A percentile compares a stretch with the other conserved stretches of the same genome.
Conservation (phyloP, 2,888 invertebrate genomes). For the Brachylomia viminalis region DNA sequence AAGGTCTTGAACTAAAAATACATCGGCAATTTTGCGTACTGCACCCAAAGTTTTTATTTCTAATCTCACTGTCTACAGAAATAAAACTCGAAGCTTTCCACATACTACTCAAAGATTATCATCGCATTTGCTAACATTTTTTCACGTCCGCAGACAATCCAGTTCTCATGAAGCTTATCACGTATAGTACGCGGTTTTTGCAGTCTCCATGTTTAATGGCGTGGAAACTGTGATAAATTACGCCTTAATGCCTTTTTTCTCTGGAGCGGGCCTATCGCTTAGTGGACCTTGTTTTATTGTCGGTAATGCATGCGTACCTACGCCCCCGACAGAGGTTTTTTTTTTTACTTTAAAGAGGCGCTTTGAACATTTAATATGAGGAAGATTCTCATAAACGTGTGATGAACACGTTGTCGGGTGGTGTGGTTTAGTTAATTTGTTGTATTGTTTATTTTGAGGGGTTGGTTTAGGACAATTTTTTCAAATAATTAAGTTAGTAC, state of each 20-base stretch:
- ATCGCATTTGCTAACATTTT: conserved; percentile 71
- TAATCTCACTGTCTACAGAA: background rate
- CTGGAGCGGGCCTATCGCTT: conserved; percentile 77
- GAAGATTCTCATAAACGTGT: conserved; percentile 21
- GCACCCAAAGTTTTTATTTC: background rate
- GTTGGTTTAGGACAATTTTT: background rate
- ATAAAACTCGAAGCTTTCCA: background rate
- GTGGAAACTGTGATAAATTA: conserved; percentile 89
- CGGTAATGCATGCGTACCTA: conserved; percentile 68
- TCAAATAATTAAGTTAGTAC: background rate
- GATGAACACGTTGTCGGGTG: conserved; percentile 3
- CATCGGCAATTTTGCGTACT: background rate
- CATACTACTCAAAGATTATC: conserved; percentile 34
- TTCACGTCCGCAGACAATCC: conserved; percentile 82
- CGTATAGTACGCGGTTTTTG: conserved; percentile 85
- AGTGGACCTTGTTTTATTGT: conserved; percentile 80
- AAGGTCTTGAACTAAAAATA: background rate
- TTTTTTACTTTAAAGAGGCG: conserved; percentile 14
- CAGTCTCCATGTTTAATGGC: conserved; percentile 87
- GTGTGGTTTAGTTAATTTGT: background rate
- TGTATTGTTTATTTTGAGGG: background rate
- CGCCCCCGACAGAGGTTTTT: conserved; percentile 23
- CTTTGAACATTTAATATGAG: conserved; percentile 36
- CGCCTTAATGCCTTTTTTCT: conserved; percentile 86
- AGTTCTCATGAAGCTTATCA: conserved; percentile 84